Evolutionary conservation across 2,797 vertebrate genomes (phyloP), one percentile per base, ranked within the genome.

Genomic region (Siniperca obscura): DNA sequence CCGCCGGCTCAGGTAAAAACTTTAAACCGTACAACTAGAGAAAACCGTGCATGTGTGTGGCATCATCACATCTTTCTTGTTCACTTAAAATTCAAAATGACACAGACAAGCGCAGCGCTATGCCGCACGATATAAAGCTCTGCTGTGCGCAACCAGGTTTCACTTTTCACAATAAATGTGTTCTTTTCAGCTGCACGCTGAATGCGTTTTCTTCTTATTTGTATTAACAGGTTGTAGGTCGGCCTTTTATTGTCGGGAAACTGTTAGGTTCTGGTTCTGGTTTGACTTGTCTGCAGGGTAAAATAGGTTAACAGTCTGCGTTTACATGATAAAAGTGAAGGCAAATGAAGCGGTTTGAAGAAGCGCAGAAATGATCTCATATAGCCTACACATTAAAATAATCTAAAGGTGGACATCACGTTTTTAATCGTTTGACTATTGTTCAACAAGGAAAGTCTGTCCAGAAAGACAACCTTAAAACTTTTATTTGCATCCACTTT

Each of bases 401-500:
- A 69, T 48, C 12, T n/a, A 60, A 60, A 78, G 16, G 4, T 50
- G 13, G 1, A 7, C 13, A 1, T 48, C 22, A 9, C 5, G 4
- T 30, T 69, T 50, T 46, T 19, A 61, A 62, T 68, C 50, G 1
- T 68, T 38, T 60, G 11, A 60, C 19, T 34, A 3, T 22, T 7
- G 50, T 11, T 27, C 68, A 82, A 59, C 34, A 78, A 70, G 62
- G 27, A 27, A 60, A 27, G 66, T 65, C 10, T 74, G n/a, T 76
- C 55, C 14, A 70, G 34, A 75, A 53, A 56, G 30, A 68, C 61
- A 55, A 74, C 52, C 42, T 22, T 65, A 25, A 67, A 30, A 76
- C 67, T 76, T 83, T 73, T 57, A 59, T 82, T 82, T 52, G 4
- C 42, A 44, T 70, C 55, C 66, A 48, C 19, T 64, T 56, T 42